Evolutionary conservation across 2,113 vertebrate species (phyloP), one percentile per base, ranked within the genome.

Genomic region (Tauraco erythrolophus): DNA sequence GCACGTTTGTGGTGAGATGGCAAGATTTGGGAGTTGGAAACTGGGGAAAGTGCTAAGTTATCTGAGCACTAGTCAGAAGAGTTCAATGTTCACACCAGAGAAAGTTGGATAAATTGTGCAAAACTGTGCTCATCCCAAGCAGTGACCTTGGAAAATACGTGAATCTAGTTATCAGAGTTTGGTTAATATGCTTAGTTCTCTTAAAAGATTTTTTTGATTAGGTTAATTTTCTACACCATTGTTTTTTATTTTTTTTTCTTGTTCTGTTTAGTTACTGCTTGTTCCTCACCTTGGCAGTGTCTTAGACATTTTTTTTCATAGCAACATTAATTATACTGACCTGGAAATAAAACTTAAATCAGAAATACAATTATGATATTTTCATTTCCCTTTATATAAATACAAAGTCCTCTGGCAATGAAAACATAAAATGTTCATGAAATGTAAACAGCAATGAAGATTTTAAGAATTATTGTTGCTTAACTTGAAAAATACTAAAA

Each of bases 231-330:
- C 25, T 48, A 8, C 21, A 46, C 4, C 3, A 7, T 39, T 61
- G 1, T 2, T 77, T 80, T 61, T 57, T 1, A 5, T 7, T 31
- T 13, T 57, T 18, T 45, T 45, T 3, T 14, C 1, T 6, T 25
- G 6, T 62, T 9, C 33, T 39, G 3, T 66, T 92, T 85, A 11
- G 7, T 62, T 83, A n/a, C 48, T 25, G 18, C 41, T 86, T 80
- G 5, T 83, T 80, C 18, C 10, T 89, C 23, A 56, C 28, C 18
- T 61, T 58, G 21, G 3, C 41, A 56, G 3, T n/a, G 24, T 50
- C 14, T 62, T 83, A 51, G 30, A 23, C 24, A 9, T 6, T 48
- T 69, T 71, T 78, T 86, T 53, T 39, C 18, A 7, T 39, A 70
- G 28, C 21, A 61, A 56, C 21, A 28, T 43, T 57, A 81, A 41